Evolutionary conservation across 2,888 invertebrate species (phyloP), one percentile per base, ranked within the genome.

Genomic region (Drosophila trichaetosa): DNA sequence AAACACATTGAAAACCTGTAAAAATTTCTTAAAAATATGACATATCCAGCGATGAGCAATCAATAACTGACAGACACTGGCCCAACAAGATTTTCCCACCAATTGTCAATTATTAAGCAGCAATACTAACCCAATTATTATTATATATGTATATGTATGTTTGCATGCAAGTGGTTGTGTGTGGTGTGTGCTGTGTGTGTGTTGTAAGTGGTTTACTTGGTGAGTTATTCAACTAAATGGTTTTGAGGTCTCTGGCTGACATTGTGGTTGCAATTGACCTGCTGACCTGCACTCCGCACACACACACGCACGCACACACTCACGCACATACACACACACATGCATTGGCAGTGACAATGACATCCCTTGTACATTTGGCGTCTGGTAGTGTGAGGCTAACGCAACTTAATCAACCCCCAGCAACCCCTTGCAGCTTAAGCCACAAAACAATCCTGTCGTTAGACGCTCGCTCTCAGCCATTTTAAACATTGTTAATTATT

Each of bases 401-500:
- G 51, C 24, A 46, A 34, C 53, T 69, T 48, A 53, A 11, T n/a
- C 24, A 11, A 42, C 36, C 38, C 31, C 11, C 46, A 1, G 8
- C 33, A 0, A 16, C n/a, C 34, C 18, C 1, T 29, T 51, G 29
- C 11, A 18, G 3, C 51, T 11, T 18, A 5, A 6, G 27, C 29
- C 46, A 29, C 13, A 5, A 11, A 16, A 8, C 40, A 29, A 31
- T 13, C 33, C 48, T 57, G n/a, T 56, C 61, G 68, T 76, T 73
- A 79, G 74, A 78, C 76, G 58, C 73, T 61, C 70, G 61, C 70
- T 57, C 58, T 49, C 65, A 69, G 80, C 74, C 77, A 79, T 87
- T 88, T 90, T 81, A 81, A 90, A 89, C 89, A 87, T 82, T 80
- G 86, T 90, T 87, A 90, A 89, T 90, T 90, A 89, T 87, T 90